Conservation (phyloP, 2,797 vertebrate genomes). For the Silurus aristotelis region DNA sequence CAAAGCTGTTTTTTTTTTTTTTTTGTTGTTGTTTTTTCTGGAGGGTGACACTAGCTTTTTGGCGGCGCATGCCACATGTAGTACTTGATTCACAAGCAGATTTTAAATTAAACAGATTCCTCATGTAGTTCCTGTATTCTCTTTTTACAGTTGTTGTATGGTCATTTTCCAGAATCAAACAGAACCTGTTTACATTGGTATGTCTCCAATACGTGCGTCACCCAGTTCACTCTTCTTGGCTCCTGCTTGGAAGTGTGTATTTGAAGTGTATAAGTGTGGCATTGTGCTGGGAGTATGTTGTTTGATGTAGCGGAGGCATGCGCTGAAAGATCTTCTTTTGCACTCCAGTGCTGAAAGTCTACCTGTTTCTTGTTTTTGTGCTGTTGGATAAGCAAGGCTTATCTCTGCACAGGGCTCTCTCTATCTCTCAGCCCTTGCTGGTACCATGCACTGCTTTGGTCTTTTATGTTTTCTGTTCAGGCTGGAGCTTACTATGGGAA, state of each 20-base stretch:
- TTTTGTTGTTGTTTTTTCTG: constrained; percentile 36
- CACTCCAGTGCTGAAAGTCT: constrained; percentile 20
- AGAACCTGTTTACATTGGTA: not conserved
- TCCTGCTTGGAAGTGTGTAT: not conserved
- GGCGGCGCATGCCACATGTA: constrained; percentile 27
- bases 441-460: not conserved
- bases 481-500: not conserved
- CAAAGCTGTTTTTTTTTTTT: constrained; percentile 48
- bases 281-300: constrained; percentile 7
- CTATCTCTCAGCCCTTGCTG: constrained; percentile 20
- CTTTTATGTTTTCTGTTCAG: constrained; percentile 35
- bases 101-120: not conserved
- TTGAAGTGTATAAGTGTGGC: constrained; percentile 24
- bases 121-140: not conserved
- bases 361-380: not conserved
- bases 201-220: not conserved
- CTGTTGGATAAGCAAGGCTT: constrained; percentile 34
- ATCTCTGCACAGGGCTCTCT: constrained; percentile 33
- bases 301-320: constrained; percentile 33
- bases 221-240: not conserved
- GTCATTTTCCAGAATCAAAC: not conserved
- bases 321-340: constrained; percentile 23
- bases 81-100: not conserved
- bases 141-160: not conserved
- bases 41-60: constrained; percentile 50